Percentiles rank a stretch among this genome's conserved stretches.
phyloP scores from a whole-genome alignment of 64 coral and sea anemone genomes.

The Pocillopora damicornis region DNA sequence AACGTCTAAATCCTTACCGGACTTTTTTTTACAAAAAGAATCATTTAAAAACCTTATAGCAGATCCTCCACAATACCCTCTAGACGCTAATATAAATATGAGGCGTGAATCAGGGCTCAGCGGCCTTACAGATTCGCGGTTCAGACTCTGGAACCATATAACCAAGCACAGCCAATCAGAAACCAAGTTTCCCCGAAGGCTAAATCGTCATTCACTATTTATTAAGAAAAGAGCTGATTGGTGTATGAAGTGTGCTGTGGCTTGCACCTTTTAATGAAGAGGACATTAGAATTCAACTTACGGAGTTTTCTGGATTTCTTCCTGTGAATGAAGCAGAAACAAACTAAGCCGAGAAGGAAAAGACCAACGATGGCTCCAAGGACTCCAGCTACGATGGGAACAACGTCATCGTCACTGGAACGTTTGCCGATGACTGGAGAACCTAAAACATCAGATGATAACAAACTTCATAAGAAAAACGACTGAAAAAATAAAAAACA shows the following conservation, averaged over 20 bases:
- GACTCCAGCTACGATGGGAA: conserved; percentile 76
- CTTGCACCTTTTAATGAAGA: not conserved
- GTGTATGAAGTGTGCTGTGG: not conserved
- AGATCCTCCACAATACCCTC: too few species aligned
- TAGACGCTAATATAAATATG: too few species aligned
- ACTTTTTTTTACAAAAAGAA: too few species aligned
- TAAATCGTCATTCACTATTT: too few species aligned
- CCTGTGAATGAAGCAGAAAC: conserved; percentile 64
- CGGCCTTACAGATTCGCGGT: too few species aligned
- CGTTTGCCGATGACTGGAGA: conserved; percentile 43
- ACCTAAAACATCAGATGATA: conserved; percentile 33
- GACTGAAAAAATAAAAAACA: not conserved
- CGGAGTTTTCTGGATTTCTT: conserved; percentile 51
- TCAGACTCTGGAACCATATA: too few species aligned
- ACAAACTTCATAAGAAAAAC: not conserved
- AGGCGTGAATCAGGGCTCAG: too few species aligned
- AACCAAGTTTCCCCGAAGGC: too few species aligned
- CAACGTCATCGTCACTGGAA: conserved; percentile 20
- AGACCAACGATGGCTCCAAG: conserved; percentile 58
- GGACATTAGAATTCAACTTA: conserved; percentile 14
- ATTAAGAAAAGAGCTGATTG: too few species aligned
- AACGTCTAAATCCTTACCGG: not conserved
- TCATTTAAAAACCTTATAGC: too few species aligned
- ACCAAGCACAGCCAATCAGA: too few species aligned
- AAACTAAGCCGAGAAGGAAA: conserved; percentile 59